Percentiles rank a stretch among this genome's conserved stretches.
Conservation (phyloP, 2,113 vertebrate species). For the Ageneiosus marmoratus region DNA sequence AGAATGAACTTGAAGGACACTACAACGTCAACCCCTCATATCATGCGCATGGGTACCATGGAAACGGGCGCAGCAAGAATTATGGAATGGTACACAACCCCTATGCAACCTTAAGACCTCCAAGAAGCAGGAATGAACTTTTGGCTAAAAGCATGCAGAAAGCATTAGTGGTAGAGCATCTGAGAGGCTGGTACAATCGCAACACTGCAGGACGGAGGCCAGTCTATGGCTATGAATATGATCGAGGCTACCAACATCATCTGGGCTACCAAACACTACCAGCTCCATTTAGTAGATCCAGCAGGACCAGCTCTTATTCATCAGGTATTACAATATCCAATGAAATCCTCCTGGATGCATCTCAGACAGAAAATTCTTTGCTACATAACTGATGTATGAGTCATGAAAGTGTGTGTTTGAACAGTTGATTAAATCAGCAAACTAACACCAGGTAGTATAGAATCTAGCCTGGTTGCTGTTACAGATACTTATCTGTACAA, state of each 20-base stretch:
- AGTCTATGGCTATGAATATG: slow-evolving; percentile 81
- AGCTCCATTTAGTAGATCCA: slow-evolving; percentile 86
- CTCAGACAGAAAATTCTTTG: neutral
- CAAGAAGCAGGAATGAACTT: slow-evolving; percentile 80
- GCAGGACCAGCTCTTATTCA: slow-evolving; percentile 84
- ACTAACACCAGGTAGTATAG: neutral
- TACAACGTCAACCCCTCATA: slow-evolving; percentile 92
- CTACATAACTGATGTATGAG: neutral
- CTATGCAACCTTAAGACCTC: slow-evolving; percentile 87
- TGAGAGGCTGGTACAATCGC: slow-evolving; percentile 96
- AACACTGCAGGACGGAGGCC: slow-evolving; percentile 70
- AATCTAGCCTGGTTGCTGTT: neutral
- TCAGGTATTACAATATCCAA: slow-evolving; percentile 62
- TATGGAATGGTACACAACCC: slow-evolving; percentile 88
- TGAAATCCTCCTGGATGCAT: neutral
- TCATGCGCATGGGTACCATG: slow-evolving; percentile 79
- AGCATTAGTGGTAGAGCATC: slow-evolving; percentile 91
- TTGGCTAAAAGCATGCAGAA: slow-evolving; percentile 95
- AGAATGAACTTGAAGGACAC: slow-evolving; percentile 90
- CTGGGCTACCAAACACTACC: slow-evolving; percentile 88
- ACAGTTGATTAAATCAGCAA: neutral
- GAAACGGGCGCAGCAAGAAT: slow-evolving; percentile 81
- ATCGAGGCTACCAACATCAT: slow-evolving; percentile 84
- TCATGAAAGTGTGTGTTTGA: neutral
- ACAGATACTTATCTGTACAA: neutral